These are phyloP conservation scores for Lepidocolaptes lacrymiger DNA, from an alignment of 2,797 vertebrate genomes.

Conservation along the genomic window DNA sequence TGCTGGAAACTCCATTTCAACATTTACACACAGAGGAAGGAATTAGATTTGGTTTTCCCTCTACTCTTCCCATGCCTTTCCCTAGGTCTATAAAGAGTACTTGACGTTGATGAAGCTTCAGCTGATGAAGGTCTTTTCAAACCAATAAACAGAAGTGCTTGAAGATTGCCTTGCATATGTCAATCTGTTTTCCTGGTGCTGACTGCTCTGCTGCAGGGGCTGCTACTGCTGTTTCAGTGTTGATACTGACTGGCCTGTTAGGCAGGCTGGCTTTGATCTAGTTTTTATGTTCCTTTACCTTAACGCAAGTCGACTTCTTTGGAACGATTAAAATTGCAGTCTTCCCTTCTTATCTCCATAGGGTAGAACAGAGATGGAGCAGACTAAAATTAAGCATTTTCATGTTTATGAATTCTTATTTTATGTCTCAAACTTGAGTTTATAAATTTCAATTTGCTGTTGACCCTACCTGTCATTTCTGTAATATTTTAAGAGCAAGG, in stretches of 20 bases:
- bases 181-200: not conserved
- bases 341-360: conserved; percentile 24
- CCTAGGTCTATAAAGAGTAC: not conserved
- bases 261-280: conserved; percentile 50
- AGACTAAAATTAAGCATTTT: conserved; percentile 26
- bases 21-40: not conserved
- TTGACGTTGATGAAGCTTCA: not conserved
- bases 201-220: not conserved
- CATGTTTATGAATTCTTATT: conserved; percentile 11
- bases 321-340: conserved; percentile 42
- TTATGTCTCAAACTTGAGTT: not conserved
- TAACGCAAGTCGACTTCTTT: conserved; percentile 29
- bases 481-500: not conserved
- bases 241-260: not conserved
- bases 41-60: not conserved
- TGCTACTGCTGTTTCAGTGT: not conserved
- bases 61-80: not conserved
- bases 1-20: not conserved
- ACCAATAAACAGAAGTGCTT: not conserved
- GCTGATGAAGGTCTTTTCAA: not conserved
- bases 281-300: conserved; percentile 28
- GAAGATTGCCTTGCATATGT: not conserved
- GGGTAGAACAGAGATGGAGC: not conserved
- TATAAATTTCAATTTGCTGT: not conserved
- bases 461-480: not conserved